Evolutionary conservation across 2,113 vertebrate species (phyloP), one percentile per base, ranked within the genome.

Genomic region (Buteo buteo): DNA sequence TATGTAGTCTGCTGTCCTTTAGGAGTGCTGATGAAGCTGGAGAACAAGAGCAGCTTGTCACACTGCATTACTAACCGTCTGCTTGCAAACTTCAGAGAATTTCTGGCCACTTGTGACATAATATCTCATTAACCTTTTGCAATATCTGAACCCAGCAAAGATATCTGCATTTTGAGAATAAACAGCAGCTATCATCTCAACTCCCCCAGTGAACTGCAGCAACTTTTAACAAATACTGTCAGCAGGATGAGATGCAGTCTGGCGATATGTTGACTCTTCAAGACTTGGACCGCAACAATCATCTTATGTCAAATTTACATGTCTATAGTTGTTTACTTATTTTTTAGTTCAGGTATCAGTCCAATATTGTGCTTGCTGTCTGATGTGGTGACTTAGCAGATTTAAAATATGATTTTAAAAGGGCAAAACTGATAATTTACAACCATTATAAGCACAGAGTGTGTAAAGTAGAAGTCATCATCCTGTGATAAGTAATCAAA

Each of bases 21-120:
- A 90, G 83, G 74, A 85, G 31, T 80, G 71, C 76, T 94, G 78
- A 85, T 74, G 84, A 64, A 89, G 92, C 87, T 67, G 93, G n/a
- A 96, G 82, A 94, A 71, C 77, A 88, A 80, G 69, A 93, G 82
- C 86, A 82, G 54, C 42, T 96, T 92, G 89, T 81, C 90, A 86
- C 44, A 81, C 36, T 71, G 86, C 69, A 82, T 87, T 90, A 67
- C 85, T 86, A 79, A 82, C 66, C 0, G 16, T 65, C 87, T 84
- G 52, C 77, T 72, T 65, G 62, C 69, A 93, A 92, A 87, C 82
- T 86, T 72, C 38, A 86, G 80, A 86, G 47, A 78, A 69, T 88
- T 96, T 94, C 62, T 94, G 82, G 45, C n/a, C 79, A 31, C 3
- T 1, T 82, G 64, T 93, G 67, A 79, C 84, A 87, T 58, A 86